These are phyloP conservation scores for Chionodraco myersi DNA, from an alignment of 2,113 vertebrate species.

Conservation along the genomic window DNA sequence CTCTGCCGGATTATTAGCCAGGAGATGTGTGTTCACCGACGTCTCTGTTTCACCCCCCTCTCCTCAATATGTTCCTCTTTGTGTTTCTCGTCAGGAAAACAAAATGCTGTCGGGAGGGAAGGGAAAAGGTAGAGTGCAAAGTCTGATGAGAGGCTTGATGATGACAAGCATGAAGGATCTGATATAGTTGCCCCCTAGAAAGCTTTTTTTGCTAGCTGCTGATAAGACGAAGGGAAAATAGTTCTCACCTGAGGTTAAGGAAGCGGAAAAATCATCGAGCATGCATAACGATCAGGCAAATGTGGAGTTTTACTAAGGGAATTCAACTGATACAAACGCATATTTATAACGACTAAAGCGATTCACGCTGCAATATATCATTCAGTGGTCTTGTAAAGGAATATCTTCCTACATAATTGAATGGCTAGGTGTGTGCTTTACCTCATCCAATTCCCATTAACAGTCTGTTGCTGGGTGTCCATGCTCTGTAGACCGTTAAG, in stretches of 20 bases:
- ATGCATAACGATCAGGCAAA: constrained; percentile 50
- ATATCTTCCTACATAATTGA: constrained; percentile 63
- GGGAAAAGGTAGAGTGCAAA: constrained; percentile 49
- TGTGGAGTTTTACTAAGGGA: constrained; percentile 34
- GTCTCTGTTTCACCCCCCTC: constrained; percentile 30
- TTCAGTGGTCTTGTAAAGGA: neutral
- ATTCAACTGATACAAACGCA: constrained; percentile 7
- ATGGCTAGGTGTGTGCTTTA: constrained; percentile 54
- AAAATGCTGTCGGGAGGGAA: constrained; percentile 69
- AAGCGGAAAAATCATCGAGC: constrained; percentile 4
- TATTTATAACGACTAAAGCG: constrained; percentile 18
- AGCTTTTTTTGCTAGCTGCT: constrained; percentile 48
- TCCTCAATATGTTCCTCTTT: constrained; percentile 69
- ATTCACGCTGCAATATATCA: constrained; percentile 35
- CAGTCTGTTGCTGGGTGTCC: constrained; percentile 45
- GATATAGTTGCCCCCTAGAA: constrained; percentile 62
- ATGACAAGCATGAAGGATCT: constrained; percentile 72
- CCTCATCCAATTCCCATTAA: constrained; percentile 71
- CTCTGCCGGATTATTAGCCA: constrained; percentile 72
- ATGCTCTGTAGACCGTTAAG: constrained; percentile 64
- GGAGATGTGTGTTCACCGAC: constrained; percentile 60
- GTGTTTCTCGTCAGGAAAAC: constrained; percentile 73
- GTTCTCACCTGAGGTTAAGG: constrained; percentile 51
- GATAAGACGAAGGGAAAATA: constrained; percentile 57
- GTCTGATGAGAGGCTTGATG: constrained; percentile 70